Evolutionary conservation across 2,888 invertebrate genomes (phyloP), one percentile per base, ranked within the genome.

Genomic region (Pachycephus smyrnensis): DNA sequence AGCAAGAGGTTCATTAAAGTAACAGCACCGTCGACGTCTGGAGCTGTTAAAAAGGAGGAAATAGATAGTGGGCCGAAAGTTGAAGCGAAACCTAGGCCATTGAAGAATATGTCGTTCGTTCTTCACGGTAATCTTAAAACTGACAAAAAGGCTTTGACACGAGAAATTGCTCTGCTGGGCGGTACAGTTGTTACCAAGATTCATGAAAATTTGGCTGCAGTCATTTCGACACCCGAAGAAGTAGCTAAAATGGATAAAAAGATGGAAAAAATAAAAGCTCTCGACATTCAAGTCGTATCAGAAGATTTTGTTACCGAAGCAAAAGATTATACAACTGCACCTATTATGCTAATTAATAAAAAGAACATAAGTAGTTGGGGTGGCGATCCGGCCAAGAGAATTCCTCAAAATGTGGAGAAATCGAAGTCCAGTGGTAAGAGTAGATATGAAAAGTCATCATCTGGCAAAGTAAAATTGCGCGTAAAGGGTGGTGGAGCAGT

Each of bases 401-500:
- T 94, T 30, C 92, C 93, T 0, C 93, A 93, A 86, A 93, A 94
- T 77, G 89, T 93, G 4, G 90, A 93, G 23, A 94, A 94, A 85
- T 94, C 94, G 11, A 93, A 92, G 3, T 93, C 93, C 0, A 94
- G 93, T 84, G 94, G 94, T 0, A 94, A 94, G 77, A 94, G 95
- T 86, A 93, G 93, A 83, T 94, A 94, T 81, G 92, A 92, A 36
- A 93, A 93, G 77, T 94, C 94, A 0, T 91, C 92, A 0, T 93
- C 94, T 1, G 93, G 93, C 68, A 95, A 94, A 82, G 89, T 95
- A 68, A 96, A 95, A 83, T 88, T 97, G 80, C 94, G 94, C 79
- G 91, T 97, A 31, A 97, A 97, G 90, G 93, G 92, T 77, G 99
- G 98, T 0, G 95, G 95, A 0, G 97, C 97, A 1, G 98, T 99